Evolutionary conservation across 2,113 vertebrate species (phyloP).

Genomic region (Ellobius talpinus): DNA sequence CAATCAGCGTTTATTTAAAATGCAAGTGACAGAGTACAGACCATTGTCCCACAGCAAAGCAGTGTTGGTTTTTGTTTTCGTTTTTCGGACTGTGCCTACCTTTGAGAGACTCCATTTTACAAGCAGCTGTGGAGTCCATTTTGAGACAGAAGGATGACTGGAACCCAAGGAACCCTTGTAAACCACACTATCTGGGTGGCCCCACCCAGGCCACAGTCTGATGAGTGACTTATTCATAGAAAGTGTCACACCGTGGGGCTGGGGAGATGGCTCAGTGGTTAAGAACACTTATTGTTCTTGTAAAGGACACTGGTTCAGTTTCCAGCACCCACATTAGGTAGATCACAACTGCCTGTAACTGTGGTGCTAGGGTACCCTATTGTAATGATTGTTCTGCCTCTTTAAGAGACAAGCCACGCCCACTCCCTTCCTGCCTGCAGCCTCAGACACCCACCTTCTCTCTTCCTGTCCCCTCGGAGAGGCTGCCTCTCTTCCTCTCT

Average conservation of each 20-base stretch:
- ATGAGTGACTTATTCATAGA: not conserved
- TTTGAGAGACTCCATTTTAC: not conserved
- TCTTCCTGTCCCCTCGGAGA: no score
- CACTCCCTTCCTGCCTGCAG: no score
- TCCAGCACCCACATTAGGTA: not conserved
- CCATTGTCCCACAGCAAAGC: no score
- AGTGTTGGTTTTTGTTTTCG: no score
- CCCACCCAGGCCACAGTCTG: not conserved
- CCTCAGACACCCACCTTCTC: no score
- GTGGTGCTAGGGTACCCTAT: not conserved
- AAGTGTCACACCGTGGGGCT: not conserved
- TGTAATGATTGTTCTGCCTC: no score
- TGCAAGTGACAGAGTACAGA: no score
- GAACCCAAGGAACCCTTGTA: not conserved
- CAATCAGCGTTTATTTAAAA: no score
- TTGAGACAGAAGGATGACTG: not conserved
- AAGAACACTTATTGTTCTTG: not conserved
- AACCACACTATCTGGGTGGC: not conserved
- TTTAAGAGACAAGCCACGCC: no score
- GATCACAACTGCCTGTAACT: not conserved
- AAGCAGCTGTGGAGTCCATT: not conserved
- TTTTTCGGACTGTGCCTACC: no score
- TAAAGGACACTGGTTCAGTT: not conserved
- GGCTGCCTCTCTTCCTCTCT: no score
- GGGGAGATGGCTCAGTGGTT: not conserved